Base-by-base conservation (phyloP, 2,113 vertebrate species). In the Lipophrys pholis region DNA sequence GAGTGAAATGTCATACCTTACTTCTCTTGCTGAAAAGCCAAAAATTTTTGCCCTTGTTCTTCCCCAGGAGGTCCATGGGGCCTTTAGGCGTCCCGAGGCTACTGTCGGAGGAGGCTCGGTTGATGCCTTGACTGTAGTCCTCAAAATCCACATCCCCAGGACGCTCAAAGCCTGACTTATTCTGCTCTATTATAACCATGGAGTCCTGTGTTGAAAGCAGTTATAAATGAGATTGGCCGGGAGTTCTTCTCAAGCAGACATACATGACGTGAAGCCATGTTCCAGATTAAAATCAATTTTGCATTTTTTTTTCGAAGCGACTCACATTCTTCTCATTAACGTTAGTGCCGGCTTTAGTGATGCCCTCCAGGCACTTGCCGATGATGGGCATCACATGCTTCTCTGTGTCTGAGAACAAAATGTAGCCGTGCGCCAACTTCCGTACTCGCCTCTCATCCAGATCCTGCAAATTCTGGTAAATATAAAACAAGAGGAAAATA, bases 101-200 rank as follows among this genome's bases (percentile, higher is more conserved):
- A 78, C 94, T 96, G 73, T 97, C 96, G 0, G 96, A 97, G 0
- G 95, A 95, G 0, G 92, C 89, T 0, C 95, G 90, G 82, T 95
- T 96, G 85, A 97, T 96, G 66, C 94, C 94, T 83, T 96, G 95
- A 84, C 96, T 97, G 91, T 94, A 97, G 87, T 97, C 96, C 78
- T 97, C 96, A 7, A 97, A 97, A 69, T 97, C 96, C 83, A 96
- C 60, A 14, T 97, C 96, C 0, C 93, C 94, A 0, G 96, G 96
- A 39, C 95, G 93, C 61, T 96, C 94, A 10, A 97, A 97, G 16
- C 96, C 96, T 0, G 96, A 97, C 82, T 97, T 97, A 88, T 96
- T 92, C 83, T 96, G 94, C 76, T 96, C 96, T 17, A 97, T 93
- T 49, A 97, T 88, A 63, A 92, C 87, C 86, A 94, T 69, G 30